Conservation (phyloP, 2,797 vertebrate species). For the Galagoides demidoff region DNA sequence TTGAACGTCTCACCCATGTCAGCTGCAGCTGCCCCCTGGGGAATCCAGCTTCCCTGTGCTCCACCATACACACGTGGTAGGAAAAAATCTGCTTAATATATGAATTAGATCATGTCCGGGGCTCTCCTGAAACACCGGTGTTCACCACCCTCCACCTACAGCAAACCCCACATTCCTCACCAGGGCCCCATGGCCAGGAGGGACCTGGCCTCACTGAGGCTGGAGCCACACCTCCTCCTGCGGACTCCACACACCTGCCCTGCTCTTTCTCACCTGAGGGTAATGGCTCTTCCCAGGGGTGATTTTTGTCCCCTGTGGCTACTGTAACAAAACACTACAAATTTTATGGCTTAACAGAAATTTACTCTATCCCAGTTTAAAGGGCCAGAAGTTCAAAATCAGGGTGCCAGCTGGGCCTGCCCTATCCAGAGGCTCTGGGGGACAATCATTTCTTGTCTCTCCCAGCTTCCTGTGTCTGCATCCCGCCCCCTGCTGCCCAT, state of each 20-base stretch:
- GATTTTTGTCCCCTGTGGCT: background rate
- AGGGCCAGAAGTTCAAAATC: background rate
- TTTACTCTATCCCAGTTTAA: background rate
- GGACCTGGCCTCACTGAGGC: background rate
- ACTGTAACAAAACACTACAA: background rate
- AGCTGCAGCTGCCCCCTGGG: background rate
- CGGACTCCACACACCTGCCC: background rate
- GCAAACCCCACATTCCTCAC: too few species aligned
- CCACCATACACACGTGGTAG: background rate
- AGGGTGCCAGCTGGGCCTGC: background rate
- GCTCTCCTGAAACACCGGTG: background rate
- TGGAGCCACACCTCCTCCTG: too few species aligned
- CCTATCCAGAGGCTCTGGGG: background rate
- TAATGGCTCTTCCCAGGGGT: accelerated
- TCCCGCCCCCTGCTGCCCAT: background rate
- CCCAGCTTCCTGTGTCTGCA: too few species aligned
- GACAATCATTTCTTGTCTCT: too few species aligned
- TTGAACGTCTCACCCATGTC: background rate
- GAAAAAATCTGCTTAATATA: background rate
- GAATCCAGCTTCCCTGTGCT: background rate
- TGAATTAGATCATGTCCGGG: background rate
- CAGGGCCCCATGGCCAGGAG: background rate
- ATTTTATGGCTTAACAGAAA: background rate
- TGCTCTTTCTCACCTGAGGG: background rate
- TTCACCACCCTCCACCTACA: accelerated